Base-by-base conservation (phyloP, 2,113 vertebrate species). In the Thymallus thymallus region DNA sequence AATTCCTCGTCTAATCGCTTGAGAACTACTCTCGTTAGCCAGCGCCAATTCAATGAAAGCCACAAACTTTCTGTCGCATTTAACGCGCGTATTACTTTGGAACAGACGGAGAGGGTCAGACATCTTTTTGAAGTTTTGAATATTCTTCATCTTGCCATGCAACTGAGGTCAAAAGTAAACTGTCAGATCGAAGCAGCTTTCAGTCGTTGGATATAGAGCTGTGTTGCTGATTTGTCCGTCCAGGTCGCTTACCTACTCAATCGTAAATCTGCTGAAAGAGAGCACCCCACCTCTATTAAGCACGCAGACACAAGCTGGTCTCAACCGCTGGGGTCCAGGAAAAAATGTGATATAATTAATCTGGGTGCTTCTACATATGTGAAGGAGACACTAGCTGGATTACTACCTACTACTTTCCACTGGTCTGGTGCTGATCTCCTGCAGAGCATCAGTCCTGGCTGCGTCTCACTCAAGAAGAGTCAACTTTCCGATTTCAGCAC, bases 201-300 rank as follows among this genome's bases (percentile, higher is more conserved):
- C 62, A 0, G 82, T 56, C 23, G 67, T 63, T 66, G 80, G 82
- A 83, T 87, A 83, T 81, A 82, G 73, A 35, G 68, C 74, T 75
- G 77, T 71, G 29, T 71, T 68, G 63, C 72, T 77, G 81, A 84
- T 87, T 82, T 61, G 73, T 41, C 65, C 26, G 24, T 22, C 66
- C 35, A 23, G 24, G n/a, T 5, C 48, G 72, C 76, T 72, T 76
- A 69, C 68, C 61, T 5, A 29, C 1, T 9, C 67, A 22, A 32
- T 14, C 3, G 1, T 4, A 16, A 18, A 5, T 18, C 48, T 18
- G 48, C 16, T 13, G 13, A 51, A 51, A 51, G 1, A 18, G 45
- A 48, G 12, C 10, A 51, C 3, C 3, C 14, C 48, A 0, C 14
- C 48, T 51, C 48, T 51, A 18, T 5, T 18, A 51, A 3, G 14